Conservation (phyloP, 2,797 vertebrate genomes). For the Cercopithecus diana region DNA sequence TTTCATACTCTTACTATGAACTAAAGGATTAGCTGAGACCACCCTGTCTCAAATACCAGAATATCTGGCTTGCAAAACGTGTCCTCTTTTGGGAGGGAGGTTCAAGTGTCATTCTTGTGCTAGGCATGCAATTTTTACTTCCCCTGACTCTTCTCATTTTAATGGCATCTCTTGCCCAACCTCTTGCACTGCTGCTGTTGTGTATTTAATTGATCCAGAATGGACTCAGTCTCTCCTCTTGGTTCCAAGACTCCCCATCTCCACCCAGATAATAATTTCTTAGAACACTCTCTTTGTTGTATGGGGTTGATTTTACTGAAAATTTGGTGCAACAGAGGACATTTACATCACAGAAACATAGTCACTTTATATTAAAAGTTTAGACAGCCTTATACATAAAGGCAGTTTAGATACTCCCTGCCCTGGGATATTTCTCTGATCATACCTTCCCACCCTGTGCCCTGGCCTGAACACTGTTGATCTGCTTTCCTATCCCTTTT, state of each 20-base stretch:
- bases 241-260: neutral
- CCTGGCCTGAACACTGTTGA: neutral
- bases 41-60: neutral
- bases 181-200: neutral
- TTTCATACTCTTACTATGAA: neutral
- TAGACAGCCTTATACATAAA: neutral
- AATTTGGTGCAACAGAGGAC: neutral
- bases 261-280: neutral
- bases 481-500: neutral
- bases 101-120: neutral
- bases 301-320: neutral
- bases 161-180: neutral
- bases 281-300: neutral
- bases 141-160: neutral
- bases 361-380: neutral
- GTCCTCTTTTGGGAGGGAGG: neutral
- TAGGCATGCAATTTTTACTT: neutral
- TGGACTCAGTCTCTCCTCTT: neutral
- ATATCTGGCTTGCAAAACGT: neutral
- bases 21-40: neutral
- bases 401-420: neutral
- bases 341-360: neutral
- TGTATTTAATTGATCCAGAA: neutral
- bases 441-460: neutral
- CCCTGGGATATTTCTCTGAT: neutral